Conservation (phyloP, 92 coral and sea anemone species). For the Epizoanthus rinbou region DNA sequence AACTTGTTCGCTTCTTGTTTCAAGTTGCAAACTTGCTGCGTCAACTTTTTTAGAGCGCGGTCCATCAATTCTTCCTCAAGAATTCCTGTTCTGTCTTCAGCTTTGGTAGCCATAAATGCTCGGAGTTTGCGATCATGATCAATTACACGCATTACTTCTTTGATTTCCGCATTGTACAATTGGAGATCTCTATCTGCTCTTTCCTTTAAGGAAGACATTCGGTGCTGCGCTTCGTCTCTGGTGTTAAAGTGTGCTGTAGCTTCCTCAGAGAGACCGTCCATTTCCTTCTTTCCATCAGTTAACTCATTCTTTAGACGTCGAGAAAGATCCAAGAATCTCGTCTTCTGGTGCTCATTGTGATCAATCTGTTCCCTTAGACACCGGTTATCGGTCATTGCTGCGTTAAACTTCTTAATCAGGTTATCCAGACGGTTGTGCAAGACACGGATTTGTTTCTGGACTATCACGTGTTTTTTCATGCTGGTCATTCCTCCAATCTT, state of each 20-base stretch:
- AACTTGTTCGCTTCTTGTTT: slow-evolving; percentile 74
- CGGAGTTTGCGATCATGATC: slow-evolving; percentile 94
- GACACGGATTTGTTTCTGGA: slow-evolving; percentile 82
- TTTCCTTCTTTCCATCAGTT: slow-evolving; percentile 68
- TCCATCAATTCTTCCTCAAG: slow-evolving; percentile 72
- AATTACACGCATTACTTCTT: slow-evolving; percentile 89
- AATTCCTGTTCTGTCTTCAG: slow-evolving; percentile 82
- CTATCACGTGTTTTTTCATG: slow-evolving; percentile 60
- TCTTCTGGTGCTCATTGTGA: slow-evolving; percentile 78
- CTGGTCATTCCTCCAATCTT: slow-evolving; percentile 61
- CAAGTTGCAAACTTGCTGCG: slow-evolving; percentile 69
- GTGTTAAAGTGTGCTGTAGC: slow-evolving; percentile 75
- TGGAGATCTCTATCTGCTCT: slow-evolving; percentile 94
- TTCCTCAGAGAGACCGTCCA: slow-evolving; percentile 75
- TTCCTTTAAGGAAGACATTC: slow-evolving; percentile 90
- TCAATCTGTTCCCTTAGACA: slow-evolving; percentile 70
- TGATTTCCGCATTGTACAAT: slow-evolving; percentile 74
- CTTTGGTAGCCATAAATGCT: slow-evolving; percentile 88
- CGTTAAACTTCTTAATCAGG: slow-evolving; percentile 85
- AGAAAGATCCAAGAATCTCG: slow-evolving; percentile 71
- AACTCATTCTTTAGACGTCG: slow-evolving; percentile 67
- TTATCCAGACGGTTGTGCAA: slow-evolving; percentile 85
- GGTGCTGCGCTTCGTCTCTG: slow-evolving; percentile 96
- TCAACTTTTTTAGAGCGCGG: slow-evolving; percentile 63
- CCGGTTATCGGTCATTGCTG: slow-evolving; percentile 74